These are phyloP conservation scores for Bergia puertoricense DNA, from an alignment of 92 coral and sea anemone genomes.

Conservation along the genomic window DNA sequence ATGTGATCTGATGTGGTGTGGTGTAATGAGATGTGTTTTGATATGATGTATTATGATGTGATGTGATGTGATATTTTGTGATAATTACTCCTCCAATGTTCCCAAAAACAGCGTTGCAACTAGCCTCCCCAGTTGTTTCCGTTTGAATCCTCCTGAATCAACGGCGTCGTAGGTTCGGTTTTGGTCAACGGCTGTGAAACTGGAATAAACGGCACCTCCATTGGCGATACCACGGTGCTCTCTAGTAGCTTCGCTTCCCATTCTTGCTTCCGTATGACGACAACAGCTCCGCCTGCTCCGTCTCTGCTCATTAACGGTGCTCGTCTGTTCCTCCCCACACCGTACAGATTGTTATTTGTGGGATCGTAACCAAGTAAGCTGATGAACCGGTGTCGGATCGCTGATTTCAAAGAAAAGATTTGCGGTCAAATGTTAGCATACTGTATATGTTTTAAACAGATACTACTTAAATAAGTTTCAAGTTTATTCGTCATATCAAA, in stretches of 20 bases:
- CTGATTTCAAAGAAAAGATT: background rate
- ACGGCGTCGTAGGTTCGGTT: background rate
- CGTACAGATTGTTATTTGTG: constrained; percentile 27
- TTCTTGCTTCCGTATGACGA: constrained; percentile 1
- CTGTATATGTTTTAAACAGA: background rate
- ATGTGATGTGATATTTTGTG: background rate
- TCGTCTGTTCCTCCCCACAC: constrained; percentile 39
- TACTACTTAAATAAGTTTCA: background rate
- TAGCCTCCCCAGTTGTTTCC: constrained; percentile 34
- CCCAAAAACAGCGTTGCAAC: background rate
- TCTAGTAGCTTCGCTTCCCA: constrained; percentile 30
- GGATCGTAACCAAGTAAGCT: constrained; percentile 34
- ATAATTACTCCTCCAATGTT: background rate
- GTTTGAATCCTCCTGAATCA: constrained; percentile 5
- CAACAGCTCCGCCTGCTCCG: constrained; percentile 24
- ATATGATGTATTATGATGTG: background rate
- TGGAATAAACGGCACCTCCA: constrained; percentile 50
- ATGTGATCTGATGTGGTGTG: too few relatives aligned
- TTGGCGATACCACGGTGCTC: constrained; percentile 1
- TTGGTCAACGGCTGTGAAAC: constrained; percentile 7
- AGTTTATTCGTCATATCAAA: too few relatives aligned
- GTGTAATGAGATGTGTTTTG: too few relatives aligned
- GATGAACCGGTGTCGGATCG: constrained; percentile 19
- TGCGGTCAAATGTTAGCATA: background rate
- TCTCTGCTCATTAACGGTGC: constrained; percentile 36